Evolutionary conservation across 2,888 invertebrate species (phyloP), one percentile per base, ranked within the genome.

Genomic region (Hipparchia sbordonii): DNA sequence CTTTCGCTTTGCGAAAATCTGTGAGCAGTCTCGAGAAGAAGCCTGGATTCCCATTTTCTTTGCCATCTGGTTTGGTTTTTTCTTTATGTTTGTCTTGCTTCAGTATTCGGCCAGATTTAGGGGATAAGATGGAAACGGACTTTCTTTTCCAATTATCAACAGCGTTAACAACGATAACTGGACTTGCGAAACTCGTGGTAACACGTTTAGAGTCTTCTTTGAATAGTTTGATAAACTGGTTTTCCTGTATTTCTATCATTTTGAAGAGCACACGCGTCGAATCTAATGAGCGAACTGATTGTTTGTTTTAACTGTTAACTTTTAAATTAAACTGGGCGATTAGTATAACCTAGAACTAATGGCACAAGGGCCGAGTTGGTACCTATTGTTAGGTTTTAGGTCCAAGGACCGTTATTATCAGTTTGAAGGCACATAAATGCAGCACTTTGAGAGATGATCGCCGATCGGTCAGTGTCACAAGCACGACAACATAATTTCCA

Each of bases 61-160:
- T 70, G 0, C 2, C 13, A 77, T 45, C 76, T 66, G 76, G 78
- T 69, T 80, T 72, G 67, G 76, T 66, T 0, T 39, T 39, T 45
- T 33, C n/a, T 9, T 62, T 61, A 0, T 76, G 65, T 66, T 59
- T 59, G 33, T 59, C 39, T 48, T 83, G 83, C 68, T 85, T 81
- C 8, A 83, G 80, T 59, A 89, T 85, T 66, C 87, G 81, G 8
- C 88, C 90, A 0, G 91, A 87, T 79, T 89, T 92, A 0, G 91
- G 89, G 0, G 89, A 90, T n/a, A 86, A 74, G n/a, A 91, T 86
- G 0, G 89, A 86, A 0, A 90, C 88, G 0, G 89, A 88, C 78
- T 91, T 92, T 9, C 82, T 79, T 77, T 88, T 91, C 89, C 90
- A 91, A 0, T 77, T 81, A 1, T 87, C 85, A 0, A 81, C 85